Evolutionary conservation across 2,888 invertebrate genomes (phyloP).

Genomic region (Synergus umbraculus): DNA sequence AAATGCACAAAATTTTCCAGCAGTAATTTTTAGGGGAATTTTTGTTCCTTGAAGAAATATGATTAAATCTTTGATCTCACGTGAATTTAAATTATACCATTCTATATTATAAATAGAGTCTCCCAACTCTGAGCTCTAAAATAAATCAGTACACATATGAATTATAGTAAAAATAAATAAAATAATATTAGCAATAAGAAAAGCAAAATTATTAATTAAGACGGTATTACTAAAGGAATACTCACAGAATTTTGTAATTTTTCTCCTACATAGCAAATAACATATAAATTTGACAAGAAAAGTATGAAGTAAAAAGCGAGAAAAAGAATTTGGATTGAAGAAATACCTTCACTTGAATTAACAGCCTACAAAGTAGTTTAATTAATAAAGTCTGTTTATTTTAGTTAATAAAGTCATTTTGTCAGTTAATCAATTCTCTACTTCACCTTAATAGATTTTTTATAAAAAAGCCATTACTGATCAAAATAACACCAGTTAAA

Average conservation of each 20-base stretch:
- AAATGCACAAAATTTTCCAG: constrained; percentile 65
- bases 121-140: constrained; percentile 59
- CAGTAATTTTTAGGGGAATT: constrained; percentile 63
- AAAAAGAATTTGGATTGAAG: constrained; percentile 45
- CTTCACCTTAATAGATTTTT: too few species aligned
- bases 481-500: too few species aligned
- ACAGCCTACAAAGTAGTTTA: background rate
- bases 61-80: constrained; percentile 54
- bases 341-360: background rate
- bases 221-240: background rate
- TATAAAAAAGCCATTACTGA: too few species aligned
- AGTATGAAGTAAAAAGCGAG: background rate
- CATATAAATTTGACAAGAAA: constrained; percentile 1
- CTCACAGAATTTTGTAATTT: background rate
- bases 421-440: too few species aligned
- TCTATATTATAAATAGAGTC: constrained; percentile 57
- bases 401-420: too few species aligned
- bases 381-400: background rate
- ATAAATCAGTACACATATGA: background rate
- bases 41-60: constrained; percentile 56
- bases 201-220: too few species aligned
- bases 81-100: constrained; percentile 60
- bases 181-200: too few species aligned
- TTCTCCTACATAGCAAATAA: constrained; percentile 12
- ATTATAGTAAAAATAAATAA: too few species aligned